Evolutionary conservation across 2,888 invertebrate species (phyloP).

Genomic region (Dicycla oo): DNA sequence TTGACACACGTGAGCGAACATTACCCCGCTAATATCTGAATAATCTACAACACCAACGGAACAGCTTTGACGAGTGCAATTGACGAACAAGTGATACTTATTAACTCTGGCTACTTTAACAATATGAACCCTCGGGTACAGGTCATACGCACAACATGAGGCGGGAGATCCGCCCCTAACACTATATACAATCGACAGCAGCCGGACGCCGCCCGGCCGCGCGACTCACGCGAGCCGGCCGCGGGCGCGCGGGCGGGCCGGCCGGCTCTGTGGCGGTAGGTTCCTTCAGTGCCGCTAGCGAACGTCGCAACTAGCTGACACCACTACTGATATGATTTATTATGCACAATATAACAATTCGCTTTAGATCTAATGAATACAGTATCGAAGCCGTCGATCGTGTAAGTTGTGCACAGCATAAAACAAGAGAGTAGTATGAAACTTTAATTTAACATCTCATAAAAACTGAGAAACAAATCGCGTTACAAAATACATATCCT

Average conservation of each 20-base stretch:
- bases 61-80: constrained; percentile 89
- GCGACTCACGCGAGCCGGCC: too few relatives aligned
- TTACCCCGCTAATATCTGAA: constrained; percentile 79
- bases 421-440: constrained; percentile 83
- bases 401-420: constrained; percentile 88
- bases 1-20: constrained; percentile 73
- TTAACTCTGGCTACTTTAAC: constrained; percentile 87
- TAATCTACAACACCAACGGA: constrained; percentile 84
- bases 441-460: constrained; percentile 84
- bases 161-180: constrained; percentile 77
- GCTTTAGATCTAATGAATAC: constrained; percentile 80
- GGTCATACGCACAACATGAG: constrained; percentile 80
- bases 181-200: constrained; percentile 78
- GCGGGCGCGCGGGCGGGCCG: not conserved
- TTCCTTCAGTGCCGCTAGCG: constrained; percentile 66
- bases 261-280: constrained; percentile 34
- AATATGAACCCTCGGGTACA: constrained; percentile 85
- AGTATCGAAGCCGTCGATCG: constrained; percentile 82
- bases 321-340: constrained; percentile 82
- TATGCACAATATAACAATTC: constrained; percentile 86
- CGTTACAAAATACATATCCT: constrained; percentile 90
- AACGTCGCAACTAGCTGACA: constrained; percentile 71
- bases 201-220: constrained; percentile 5
- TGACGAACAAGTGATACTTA: constrained; percentile 90
- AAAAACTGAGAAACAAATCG: constrained; percentile 88